Conservation (phyloP, 2,113 vertebrate species). For the Orthonyx spaldingii region DNA sequence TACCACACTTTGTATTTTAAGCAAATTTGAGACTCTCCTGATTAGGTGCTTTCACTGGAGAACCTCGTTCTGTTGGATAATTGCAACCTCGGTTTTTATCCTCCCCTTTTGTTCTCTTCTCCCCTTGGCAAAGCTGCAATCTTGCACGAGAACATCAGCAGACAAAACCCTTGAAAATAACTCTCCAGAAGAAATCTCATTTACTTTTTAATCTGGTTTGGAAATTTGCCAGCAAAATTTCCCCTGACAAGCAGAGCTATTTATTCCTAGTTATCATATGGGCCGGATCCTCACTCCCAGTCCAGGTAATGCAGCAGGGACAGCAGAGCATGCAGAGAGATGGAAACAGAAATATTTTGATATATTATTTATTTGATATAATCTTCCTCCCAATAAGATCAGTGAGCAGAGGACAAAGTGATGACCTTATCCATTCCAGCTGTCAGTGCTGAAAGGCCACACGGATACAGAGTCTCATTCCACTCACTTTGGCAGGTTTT, state of each 20-base stretch:
- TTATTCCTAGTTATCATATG: constrained; percentile 55
- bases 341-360: constrained; percentile 35
- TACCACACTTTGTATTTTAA: constrained; percentile 64
- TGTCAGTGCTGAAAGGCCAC: neutral
- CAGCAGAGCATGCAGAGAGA: rapidly evolving
- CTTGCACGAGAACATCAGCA: constrained; percentile 59
- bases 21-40: constrained; percentile 69
- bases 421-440: constrained; percentile 15
- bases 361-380: constrained; percentile 71
- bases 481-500: neutral
- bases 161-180: constrained; percentile 73
- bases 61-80: constrained; percentile 64
- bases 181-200: constrained; percentile 78
- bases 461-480: neutral
- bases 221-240: constrained; percentile 75
- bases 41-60: constrained; percentile 62
- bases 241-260: constrained; percentile 53
- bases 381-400: constrained; percentile 63
- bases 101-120: constrained; percentile 60
- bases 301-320: neutral
- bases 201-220: constrained; percentile 77
- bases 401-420: constrained; percentile 48
- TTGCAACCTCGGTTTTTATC: constrained; percentile 61
- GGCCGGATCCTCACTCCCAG: constrained; percentile 4
- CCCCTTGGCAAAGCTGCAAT: constrained; percentile 64